A percentile compares a stretch with the other conserved stretches of the same genome.
Evolutionary conservation across 2,113 vertebrate species (phyloP).

Genomic region (Salminus brasiliensis): DNA sequence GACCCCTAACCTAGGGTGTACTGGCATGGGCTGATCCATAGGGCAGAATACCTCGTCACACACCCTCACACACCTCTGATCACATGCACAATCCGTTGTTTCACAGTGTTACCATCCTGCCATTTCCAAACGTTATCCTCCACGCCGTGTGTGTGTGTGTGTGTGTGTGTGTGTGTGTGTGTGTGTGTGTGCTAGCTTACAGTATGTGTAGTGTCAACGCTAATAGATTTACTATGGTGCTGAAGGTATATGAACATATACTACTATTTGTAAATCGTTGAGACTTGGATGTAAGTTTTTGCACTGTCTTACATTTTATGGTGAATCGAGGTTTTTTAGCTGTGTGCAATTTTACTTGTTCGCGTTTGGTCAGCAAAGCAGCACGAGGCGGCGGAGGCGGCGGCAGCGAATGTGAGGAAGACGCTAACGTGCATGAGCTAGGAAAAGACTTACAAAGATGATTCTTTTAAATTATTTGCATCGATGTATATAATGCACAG

Average conservation of each 20-base stretch:
- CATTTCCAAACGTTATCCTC: constrained; percentile 43
- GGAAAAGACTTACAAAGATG: constrained; percentile 14
- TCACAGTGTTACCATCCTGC: background rate
- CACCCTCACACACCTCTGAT: too few species aligned
- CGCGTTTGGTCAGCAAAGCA: constrained; percentile 50
- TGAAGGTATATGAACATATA: constrained; percentile 66
- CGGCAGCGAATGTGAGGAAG: constrained; percentile 61
- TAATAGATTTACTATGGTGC: constrained; percentile 79
- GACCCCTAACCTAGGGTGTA: too few species aligned
- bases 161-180: too few species aligned
- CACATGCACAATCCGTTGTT: constrained; percentile 7
- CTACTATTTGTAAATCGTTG: constrained; percentile 78
- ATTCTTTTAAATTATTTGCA: constrained; percentile 55
- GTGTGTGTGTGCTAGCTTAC: constrained; percentile 61
- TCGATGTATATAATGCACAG: constrained; percentile 47
- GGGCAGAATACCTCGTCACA: too few species aligned
- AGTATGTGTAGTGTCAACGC: constrained; percentile 73
- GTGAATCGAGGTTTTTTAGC: constrained; percentile 70
- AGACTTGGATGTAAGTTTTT: constrained; percentile 77
- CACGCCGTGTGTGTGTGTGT: too few species aligned
- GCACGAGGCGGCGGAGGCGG: constrained; percentile 29
- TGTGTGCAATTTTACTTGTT: constrained; percentile 66
- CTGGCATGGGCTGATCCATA: too few species aligned
- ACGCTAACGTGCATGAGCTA: constrained; percentile 48
- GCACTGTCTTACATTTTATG: constrained; percentile 69